Evolutionary conservation across 2,888 invertebrate species (phyloP), one percentile per base, ranked within the genome.

Genomic region (Panzeria rudis): DNA sequence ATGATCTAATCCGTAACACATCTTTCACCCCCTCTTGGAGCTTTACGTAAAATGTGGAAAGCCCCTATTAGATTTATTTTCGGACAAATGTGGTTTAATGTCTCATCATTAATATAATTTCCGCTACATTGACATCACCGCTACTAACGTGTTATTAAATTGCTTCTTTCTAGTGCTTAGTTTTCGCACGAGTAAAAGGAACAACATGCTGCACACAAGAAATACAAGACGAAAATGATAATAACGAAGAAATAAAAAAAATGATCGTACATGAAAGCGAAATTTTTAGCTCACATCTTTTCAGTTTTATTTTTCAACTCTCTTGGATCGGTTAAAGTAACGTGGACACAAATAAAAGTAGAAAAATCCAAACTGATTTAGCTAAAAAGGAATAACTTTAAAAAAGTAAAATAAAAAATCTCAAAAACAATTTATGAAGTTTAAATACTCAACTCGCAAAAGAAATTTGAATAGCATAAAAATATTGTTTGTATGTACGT

Each of bases 231-330:
- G 17, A 54, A 79, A 73, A 69, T 61, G 52, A 71, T 56, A 50
- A 62, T 20, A 25, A 75, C 68, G 61, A 80, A 59, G 52, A 52
- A 56, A 52, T 17, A 50, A 32, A 77, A 66, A 77, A 61, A 72
- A 62, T 79, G 84, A 84, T 84, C 84, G 64, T 84, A 71, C 68
- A 83, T 79, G 86, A 86, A 86, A 86, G 84, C 72, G 84, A 86
- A 82, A 79, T 61, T 78, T 44, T 66, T 71, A 75, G 20, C 62
- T 80, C 72, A 81, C 32, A 76, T 80, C 72, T 87, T 86, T 87
- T 90, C 88, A 90, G 91, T 90, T 90, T 89, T 88, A 89, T 90
- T 90, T 87, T 89, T 89, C 88, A 88, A 88, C 88, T 90, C 89
- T 88, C 88, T 88, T 87, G 89, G 89, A 89, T 88, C 89, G 90